A percentile compares a stretch with the other conserved stretches of the same genome.
Evolutionary conservation across 2,113 vertebrate genomes (phyloP).

Genomic region (Perca flavescens): DNA sequence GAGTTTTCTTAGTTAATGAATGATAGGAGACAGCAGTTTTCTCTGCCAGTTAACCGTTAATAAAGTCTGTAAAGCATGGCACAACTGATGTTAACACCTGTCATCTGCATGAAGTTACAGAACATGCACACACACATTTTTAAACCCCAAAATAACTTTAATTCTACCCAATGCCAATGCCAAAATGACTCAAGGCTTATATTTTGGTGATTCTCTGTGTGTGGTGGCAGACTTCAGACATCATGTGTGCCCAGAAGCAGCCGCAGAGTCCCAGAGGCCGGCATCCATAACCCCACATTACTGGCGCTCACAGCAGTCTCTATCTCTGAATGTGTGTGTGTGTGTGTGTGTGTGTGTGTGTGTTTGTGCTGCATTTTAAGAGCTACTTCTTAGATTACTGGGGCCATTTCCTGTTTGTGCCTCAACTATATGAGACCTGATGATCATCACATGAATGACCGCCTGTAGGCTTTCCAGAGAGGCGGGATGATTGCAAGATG

Average conservation of each 20-base stretch:
- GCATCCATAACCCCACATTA: conserved; percentile 59
- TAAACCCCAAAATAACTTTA: conserved; percentile 43
- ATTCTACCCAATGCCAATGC: conserved; percentile 38
- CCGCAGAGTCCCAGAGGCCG: conserved; percentile 43
- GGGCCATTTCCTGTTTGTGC: conserved; percentile 66
- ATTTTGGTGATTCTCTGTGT: conserved; percentile 52
- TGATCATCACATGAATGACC: conserved; percentile 51
- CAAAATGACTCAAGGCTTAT: conserved; percentile 54
- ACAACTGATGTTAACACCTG: conserved; percentile 39
- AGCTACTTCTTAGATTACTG: conserved; percentile 58
- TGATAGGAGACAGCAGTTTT: conserved; percentile 42
- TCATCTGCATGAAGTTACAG: conserved; percentile 29
- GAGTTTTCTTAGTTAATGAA: conserved; percentile 28
- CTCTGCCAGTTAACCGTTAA: conserved; percentile 5
- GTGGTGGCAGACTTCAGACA: conserved; percentile 50
- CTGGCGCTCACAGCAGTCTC: conserved; percentile 26
- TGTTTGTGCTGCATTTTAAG: conserved; percentile 38
- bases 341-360: conserved; percentile 27
- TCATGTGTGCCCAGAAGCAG: conserved; percentile 19
- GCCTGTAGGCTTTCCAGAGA: conserved; percentile 11
- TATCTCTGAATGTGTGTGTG: conserved; percentile 38
- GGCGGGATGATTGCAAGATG: neutral
- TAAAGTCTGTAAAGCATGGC: conserved; percentile 25
- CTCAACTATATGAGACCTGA: conserved; percentile 23
- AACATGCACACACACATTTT: conserved; percentile 12